A percentile compares a stretch with the other conserved stretches of the same genome.
Evolutionary conservation across 2,888 invertebrate species (phyloP).

Genomic region (Agrochola circellaris): DNA sequence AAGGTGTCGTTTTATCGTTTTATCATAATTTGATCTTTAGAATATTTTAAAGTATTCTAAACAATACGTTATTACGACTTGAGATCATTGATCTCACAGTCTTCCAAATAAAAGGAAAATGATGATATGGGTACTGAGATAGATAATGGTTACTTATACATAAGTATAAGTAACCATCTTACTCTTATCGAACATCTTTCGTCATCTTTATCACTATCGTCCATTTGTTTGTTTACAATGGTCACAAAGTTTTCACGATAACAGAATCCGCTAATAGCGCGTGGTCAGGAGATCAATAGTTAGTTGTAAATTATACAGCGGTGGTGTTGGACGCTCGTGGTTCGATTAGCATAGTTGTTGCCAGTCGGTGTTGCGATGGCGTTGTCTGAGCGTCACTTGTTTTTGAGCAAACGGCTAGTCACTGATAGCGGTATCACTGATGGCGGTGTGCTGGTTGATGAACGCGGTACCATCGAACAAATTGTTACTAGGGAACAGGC

Average conservation of each 20-base stretch:
- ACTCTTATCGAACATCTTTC: conserved; percentile 48
- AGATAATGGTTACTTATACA: neutral
- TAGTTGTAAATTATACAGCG: conserved; percentile 69
- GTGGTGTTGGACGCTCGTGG: conserved; percentile 67
- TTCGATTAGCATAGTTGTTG: conserved; percentile 51
- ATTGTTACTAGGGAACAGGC: conserved; percentile 88
- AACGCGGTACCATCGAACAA: conserved; percentile 90
- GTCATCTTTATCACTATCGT: conserved; percentile 55
- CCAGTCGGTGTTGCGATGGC: conserved; percentile 71
- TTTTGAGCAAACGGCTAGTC: conserved; percentile 88
- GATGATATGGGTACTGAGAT: neutral
- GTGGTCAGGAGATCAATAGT: conserved; percentile 60
- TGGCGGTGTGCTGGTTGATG: conserved; percentile 91
- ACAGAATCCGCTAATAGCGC: conserved; percentile 56
- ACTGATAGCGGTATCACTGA: conserved; percentile 88
- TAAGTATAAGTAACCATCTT: conserved; percentile 6
- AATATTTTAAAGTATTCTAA: too few species aligned
- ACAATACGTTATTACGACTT: too few species aligned
- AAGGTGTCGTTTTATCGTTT: neutral
- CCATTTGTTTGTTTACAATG: conserved; percentile 68
- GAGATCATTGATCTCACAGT: neutral
- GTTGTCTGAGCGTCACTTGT: conserved; percentile 79
- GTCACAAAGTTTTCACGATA: conserved; percentile 54
- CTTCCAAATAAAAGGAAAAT: conserved; percentile 1
- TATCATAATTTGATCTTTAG: neutral